Conservation (phyloP, 92 coral and sea anemone genomes). For the Porites cylindrica region DNA sequence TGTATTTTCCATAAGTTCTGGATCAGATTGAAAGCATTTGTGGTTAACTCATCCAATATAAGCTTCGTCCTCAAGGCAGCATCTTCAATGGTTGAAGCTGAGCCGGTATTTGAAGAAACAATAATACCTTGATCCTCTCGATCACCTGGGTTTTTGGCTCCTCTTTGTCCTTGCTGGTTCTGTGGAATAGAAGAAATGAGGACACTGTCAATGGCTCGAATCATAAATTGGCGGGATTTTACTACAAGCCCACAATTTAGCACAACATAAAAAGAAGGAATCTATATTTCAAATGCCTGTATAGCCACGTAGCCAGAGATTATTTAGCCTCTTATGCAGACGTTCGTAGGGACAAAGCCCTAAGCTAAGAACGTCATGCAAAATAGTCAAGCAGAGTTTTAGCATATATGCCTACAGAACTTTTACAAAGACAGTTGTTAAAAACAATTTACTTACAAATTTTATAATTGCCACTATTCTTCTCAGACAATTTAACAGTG, state of each 20-base stretch:
- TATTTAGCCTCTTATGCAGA: too few relatives aligned
- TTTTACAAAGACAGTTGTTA: too few relatives aligned
- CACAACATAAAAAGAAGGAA: too few relatives aligned
- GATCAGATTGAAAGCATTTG: neutral
- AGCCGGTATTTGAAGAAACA: neutral
- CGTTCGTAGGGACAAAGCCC: too few relatives aligned
- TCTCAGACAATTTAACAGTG: neutral
- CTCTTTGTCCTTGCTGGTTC: neutral
- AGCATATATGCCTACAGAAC: too few relatives aligned
- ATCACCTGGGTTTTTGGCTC: neutral
- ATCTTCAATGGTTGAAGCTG: conserved; percentile 6
- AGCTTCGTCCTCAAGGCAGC: neutral
- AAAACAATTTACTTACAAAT: neutral
- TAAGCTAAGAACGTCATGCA: too few relatives aligned
- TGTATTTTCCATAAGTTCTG: neutral
- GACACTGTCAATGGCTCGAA: neutral
- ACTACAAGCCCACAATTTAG: neutral
- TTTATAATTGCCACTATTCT: neutral
- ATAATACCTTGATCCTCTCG: neutral
- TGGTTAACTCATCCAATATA: conserved; percentile 10
- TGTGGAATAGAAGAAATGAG: neutral
- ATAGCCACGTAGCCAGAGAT: too few relatives aligned
- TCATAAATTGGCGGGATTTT: neutral
- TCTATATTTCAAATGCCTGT: too few relatives aligned
- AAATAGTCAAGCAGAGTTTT: too few relatives aligned